phyloP scores from a whole-genome alignment of 2,797 vertebrate genomes.

The Peromyscus attwateri region DNA sequence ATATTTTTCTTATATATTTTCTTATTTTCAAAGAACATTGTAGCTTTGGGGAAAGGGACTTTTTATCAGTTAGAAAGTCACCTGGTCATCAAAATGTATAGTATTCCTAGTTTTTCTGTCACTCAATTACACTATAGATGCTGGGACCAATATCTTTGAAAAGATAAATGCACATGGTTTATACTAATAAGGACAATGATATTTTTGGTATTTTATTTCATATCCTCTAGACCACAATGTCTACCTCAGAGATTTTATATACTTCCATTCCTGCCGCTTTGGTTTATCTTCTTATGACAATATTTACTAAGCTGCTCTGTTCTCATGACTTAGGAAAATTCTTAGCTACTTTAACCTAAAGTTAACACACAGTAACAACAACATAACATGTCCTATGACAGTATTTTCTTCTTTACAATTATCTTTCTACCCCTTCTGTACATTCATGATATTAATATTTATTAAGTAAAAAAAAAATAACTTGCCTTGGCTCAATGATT shows the following conservation, averaged over 20 bases:
- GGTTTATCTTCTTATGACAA: background rate
- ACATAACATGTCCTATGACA: background rate
- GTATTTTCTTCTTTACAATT: background rate
- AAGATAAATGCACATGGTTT: background rate
- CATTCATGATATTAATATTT: background rate
- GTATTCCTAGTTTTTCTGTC: background rate
- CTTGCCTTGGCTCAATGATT: background rate
- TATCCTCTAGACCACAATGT: background rate
- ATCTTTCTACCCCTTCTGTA: rapidly evolving
- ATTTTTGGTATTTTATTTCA: background rate
- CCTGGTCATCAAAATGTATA: background rate
- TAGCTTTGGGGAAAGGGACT: background rate
- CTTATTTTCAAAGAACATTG: background rate
- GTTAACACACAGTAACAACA: background rate
- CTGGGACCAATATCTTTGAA: background rate
- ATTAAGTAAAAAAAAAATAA: background rate
- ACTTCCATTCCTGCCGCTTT: background rate
- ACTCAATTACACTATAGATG: background rate
- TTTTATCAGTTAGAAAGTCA: background rate
- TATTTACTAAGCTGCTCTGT: background rate
- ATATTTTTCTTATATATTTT: background rate
- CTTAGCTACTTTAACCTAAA: background rate
- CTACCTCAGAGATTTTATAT: background rate
- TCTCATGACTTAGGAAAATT: background rate
- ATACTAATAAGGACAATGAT: background rate